Evolutionary conservation across 2,113 vertebrate genomes (phyloP).

Genomic region (Lonchura striata): DNA sequence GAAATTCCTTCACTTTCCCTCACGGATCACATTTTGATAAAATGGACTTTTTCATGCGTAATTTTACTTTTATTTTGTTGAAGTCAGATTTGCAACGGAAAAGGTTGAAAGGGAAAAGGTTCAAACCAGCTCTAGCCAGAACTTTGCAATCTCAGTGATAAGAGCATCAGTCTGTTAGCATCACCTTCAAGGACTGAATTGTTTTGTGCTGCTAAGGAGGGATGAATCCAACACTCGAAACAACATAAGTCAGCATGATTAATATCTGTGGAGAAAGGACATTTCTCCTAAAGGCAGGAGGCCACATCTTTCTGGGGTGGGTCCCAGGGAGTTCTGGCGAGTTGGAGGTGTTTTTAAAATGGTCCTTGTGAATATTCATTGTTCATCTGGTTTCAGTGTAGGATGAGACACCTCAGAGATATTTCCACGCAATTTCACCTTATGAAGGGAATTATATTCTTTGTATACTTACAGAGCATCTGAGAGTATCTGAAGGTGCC

Average conservation of each 20-base stretch:
- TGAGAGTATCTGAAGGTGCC: not conserved
- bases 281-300: not conserved
- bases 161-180: not conserved
- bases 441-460: not conserved
- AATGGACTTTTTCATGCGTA: not conserved
- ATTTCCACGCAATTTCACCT: not conserved
- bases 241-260: not conserved
- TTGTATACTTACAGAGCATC: not conserved
- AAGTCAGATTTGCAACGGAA: not conserved
- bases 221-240: not conserved
- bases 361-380: not conserved
- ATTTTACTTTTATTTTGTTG: slow-evolving; percentile 38
- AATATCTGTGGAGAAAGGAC: not conserved
- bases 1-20: slow-evolving; percentile 14
- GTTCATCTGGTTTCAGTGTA: not conserved
- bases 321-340: not conserved
- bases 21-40: slow-evolving; percentile 18
- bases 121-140: not conserved
- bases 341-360: not conserved
- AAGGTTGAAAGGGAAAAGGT: not conserved
- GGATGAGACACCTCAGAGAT: not conserved
- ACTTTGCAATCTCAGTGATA: not conserved
- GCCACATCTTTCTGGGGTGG: not conserved
- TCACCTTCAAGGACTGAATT: slow-evolving; percentile 18
- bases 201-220: not conserved